Conservation (phyloP, 2,113 vertebrate species). For the Eulacestoma nigropectus region DNA sequence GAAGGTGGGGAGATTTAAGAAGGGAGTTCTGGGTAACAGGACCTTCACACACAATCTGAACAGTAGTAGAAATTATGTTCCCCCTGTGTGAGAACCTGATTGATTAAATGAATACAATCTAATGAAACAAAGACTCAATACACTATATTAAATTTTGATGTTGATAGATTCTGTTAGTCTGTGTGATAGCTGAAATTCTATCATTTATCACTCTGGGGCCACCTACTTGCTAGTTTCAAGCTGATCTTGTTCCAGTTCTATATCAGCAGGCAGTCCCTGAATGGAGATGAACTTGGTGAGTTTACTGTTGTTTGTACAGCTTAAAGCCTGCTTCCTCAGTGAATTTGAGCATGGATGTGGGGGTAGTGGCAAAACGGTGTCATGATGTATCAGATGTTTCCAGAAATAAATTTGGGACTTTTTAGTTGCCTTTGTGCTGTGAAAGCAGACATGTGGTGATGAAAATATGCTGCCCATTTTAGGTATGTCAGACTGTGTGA, state of each 20-base stretch:
- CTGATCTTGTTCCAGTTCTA: background rate
- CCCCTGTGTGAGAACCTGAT: background rate
- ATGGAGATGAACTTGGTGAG: background rate
- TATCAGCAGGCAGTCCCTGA: background rate
- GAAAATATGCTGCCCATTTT: conserved; percentile 10
- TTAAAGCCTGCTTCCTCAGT: background rate
- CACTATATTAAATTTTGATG: background rate
- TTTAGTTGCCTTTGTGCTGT: background rate
- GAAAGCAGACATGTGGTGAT: background rate
- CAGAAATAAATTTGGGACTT: conserved; percentile 40
- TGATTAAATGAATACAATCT: background rate
- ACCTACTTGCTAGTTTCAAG: background rate
- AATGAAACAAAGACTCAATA: background rate
- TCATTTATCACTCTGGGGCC: background rate
- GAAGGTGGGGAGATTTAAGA: background rate
- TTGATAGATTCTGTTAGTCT: background rate
- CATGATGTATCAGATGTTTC: background rate
- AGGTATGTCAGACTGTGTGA: background rate
- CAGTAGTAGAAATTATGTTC: background rate
- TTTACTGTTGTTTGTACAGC: background rate
- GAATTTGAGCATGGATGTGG: background rate
- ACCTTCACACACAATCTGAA: background rate
- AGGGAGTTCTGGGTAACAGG: background rate
- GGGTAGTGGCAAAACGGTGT: background rate
- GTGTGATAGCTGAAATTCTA: background rate